Base-by-base conservation (phyloP, 2,113 vertebrate genomes). In the Pygoscelis antarcticus region DNA sequence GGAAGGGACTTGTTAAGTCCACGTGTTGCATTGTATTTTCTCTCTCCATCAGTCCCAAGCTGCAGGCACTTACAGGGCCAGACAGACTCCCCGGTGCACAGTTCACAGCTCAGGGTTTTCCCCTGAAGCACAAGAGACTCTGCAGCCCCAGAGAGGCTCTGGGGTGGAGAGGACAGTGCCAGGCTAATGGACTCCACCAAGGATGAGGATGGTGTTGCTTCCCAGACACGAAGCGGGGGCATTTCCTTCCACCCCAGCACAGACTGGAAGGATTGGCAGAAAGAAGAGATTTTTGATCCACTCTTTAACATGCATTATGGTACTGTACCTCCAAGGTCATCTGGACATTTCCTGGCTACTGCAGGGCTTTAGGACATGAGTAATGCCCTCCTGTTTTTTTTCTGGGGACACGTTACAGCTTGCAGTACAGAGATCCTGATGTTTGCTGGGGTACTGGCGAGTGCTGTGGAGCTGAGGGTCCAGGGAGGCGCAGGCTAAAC, bases 1-100 rank as follows among this genome's bases (percentile, higher is more conserved):
- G 55, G 71, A 76, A 89, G 92, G 70, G 78, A 76, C 83, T 89
- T 75, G 83, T 91, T 91, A 95, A 96, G 10, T 26, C 49, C 84
- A 32, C 0, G 20, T 82, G 87, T 42, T 90, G 66, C 10, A 13
- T 55, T 83, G 36, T 10, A 13, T 49, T 92, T 94, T 83, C 83
- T 44, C 36, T 54, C 36, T 54, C 80, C 30, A 13, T 20, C 65
- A 25, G 34, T 40, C 66, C 47, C 14, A 3, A 83, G 52, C 57
- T 79, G 70, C 74, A 90, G 90, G 78, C 29, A 18, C 61, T 94
- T 68, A 71, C 6, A 32, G 78, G 52, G 57, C 90, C 70, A 82
- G 66, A n/a, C 49, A 83, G 77, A 40, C 36, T 78, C 64, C 34
- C 14, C 2, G 4, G 22, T 6, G 60, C 52, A 12, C 83, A 55